phyloP scores from a whole-genome alignment of 2,797 vertebrate genomes.

The Rhabdomys pumilio region DNA sequence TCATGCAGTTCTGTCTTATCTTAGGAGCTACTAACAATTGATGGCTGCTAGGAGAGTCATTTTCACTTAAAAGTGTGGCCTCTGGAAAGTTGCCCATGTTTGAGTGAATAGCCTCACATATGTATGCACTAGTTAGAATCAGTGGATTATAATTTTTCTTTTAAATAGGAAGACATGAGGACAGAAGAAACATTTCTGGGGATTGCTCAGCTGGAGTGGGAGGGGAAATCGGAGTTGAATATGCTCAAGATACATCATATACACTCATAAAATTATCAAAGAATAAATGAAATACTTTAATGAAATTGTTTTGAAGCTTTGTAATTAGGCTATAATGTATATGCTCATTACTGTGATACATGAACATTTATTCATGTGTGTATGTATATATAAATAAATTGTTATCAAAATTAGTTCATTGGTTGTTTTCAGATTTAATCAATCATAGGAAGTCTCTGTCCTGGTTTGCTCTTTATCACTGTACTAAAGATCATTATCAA shows the following conservation, averaged over 20 bases:
- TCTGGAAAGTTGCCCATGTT: background rate
- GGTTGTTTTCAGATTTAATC: background rate
- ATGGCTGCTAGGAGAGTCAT: background rate
- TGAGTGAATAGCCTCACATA: background rate
- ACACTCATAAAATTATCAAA: background rate
- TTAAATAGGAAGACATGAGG: background rate
- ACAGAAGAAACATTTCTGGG: no score
- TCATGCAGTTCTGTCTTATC: rapidly evolving
- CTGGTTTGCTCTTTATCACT: background rate
- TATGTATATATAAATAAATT: background rate
- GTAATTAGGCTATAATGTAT: background rate
- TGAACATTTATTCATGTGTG: background rate
- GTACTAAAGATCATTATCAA: no score
- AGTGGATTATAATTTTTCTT: background rate
- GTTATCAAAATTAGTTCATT: background rate
- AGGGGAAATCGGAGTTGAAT: background rate
- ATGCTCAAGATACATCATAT: background rate
- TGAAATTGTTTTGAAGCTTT: background rate
- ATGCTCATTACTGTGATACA: background rate
- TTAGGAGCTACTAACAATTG: background rate
- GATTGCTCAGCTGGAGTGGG: no score
- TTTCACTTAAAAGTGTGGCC: background rate
- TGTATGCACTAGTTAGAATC: background rate
- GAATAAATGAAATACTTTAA: background rate
- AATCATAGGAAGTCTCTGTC: background rate